phyloP scores from a whole-genome alignment of 2,113 vertebrate genomes.

The Corythornis cristatus region DNA sequence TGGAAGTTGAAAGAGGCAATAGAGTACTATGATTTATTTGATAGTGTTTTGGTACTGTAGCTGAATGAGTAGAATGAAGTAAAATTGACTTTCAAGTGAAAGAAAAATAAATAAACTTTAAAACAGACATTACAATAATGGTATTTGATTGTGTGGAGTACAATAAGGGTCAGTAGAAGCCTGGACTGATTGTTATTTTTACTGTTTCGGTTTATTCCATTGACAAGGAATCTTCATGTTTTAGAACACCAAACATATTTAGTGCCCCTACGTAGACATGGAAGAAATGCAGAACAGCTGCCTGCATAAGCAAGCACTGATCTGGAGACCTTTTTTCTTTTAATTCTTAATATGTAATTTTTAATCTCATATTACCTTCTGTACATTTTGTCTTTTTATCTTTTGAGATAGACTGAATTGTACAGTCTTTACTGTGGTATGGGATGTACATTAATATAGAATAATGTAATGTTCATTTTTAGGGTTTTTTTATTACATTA shows the following conservation, averaged over 20 bases:
- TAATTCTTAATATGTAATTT: neutral
- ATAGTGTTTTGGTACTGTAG: neutral
- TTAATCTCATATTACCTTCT: neutral
- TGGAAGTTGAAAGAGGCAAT: neutral
- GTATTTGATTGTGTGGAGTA: neutral
- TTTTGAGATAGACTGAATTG: neutral
- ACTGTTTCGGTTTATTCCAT: neutral
- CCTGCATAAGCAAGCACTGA: neutral
- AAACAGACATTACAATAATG: neutral
- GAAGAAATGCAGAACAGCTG: neutral
- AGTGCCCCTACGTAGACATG: neutral
- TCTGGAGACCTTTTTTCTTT: neutral
- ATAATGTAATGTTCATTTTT: neutral
- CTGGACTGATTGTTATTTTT: neutral
- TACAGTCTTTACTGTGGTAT: neutral
- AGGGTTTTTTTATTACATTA: neutral
- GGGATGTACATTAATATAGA: neutral
- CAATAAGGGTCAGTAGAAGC: neutral
- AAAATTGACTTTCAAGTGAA: neutral
- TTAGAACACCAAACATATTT: neutral
- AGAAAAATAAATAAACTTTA: neutral
- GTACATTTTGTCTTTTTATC: neutral
- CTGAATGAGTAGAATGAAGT: neutral
- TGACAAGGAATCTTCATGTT: neutral
- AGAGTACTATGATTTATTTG: neutral